Base-by-base conservation (phyloP, 2,797 vertebrate genomes). In the Spheniscus humboldti region DNA sequence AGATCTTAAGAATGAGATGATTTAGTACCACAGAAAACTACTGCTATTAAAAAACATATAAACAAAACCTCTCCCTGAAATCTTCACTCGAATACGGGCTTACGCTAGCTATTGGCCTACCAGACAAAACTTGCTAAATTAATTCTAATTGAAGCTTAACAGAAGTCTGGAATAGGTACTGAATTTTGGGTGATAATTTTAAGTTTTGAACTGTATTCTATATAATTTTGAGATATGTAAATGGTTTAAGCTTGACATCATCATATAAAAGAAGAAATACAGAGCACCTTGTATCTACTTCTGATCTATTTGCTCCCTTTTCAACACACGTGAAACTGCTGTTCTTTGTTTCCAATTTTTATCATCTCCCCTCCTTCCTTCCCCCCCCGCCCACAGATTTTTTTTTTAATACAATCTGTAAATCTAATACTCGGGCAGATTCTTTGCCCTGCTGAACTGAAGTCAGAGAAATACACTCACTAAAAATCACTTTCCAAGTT, bases 61-160 rank as follows among this genome's bases (percentile, higher is more conserved):
- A 60, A 57, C 8, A 76, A 88, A 83, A 76, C 18, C 13, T 63
- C 30, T 72, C 22, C 17, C n/a, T 13, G 19, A 88, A 86, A 64
- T 72, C 33, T 35, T 83, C n/a, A 64, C 9, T 56, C 0, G 0
- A 25, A 18, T 27, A 33, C 0, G 0, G 37, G 48, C 10, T 87
- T 69, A 66, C 0, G 4, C 13, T 43, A 81, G 48, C 48, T 59
- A 33, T 7, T 35, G 39, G 19, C 48, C 69, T 45, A 57, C 10
- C 14, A 85, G 39, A 25, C 30, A 89, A 62, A 78, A 19, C 47
- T 3, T 9, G 24, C 39, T 62, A 11, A 66, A 63, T 12, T 67
- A 24, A 18, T 47, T 67, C 31, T 41, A 50, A 72, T 0, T 11
- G 18, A 41, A 60, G n/a, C 12, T 37, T 35, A 39, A 43, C 7